phyloP scores from a whole-genome alignment of 2,797 vertebrate genomes.

The Pterois miles region DNA sequence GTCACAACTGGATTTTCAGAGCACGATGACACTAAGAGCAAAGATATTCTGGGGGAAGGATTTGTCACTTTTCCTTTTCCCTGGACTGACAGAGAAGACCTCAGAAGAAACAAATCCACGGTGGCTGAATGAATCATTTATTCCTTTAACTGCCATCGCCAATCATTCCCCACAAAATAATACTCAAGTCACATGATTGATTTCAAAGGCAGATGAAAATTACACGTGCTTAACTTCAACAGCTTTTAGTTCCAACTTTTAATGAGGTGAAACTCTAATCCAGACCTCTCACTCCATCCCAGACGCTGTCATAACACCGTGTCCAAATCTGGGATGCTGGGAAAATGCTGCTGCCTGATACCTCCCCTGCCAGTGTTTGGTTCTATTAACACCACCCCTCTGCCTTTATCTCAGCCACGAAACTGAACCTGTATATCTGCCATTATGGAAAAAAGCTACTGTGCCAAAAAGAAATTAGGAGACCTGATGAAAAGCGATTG shows the following conservation, averaged over 20 bases:
- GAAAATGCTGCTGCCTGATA: constrained; percentile 31
- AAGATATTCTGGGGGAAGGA: constrained; percentile 50
- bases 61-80: constrained; percentile 60
- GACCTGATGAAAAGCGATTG: constrained; percentile 76
- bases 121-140: not conserved
- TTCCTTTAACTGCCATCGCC: not conserved
- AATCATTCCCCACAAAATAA: not conserved
- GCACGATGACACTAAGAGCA: constrained; percentile 58
- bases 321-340: constrained; percentile 17
- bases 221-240: constrained; percentile 28
- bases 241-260: constrained; percentile 63
- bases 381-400: constrained; percentile 62
- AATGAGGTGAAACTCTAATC: constrained; percentile 74
- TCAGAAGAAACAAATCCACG: constrained; percentile 39
- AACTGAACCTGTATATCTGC: constrained; percentile 68
- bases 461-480: constrained; percentile 76
- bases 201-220: constrained; percentile 53
- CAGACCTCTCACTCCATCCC: constrained; percentile 38
- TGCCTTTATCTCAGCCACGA: constrained; percentile 56
- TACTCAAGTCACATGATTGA: constrained; percentile 37
- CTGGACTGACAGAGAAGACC: constrained; percentile 35
- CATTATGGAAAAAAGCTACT: constrained; percentile 45
- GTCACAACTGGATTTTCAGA: constrained; percentile 50
- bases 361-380: constrained; percentile 49
- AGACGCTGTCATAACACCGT: constrained; percentile 14